These are phyloP conservation scores for Meloidogyne exigua DNA, from an alignment of 1,140 invertebrate species.

Conservation along the genomic window DNA sequence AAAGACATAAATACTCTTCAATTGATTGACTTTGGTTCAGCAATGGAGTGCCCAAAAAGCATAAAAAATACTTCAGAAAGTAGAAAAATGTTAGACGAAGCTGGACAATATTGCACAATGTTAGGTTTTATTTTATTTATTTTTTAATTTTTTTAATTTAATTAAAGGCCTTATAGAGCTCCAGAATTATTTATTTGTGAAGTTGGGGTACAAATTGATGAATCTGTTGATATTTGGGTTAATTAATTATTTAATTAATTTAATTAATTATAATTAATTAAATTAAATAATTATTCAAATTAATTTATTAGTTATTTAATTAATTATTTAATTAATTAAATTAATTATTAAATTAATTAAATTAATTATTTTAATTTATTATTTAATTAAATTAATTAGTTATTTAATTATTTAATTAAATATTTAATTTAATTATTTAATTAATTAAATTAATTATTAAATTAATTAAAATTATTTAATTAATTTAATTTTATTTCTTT, in stretches of 20 bases:
- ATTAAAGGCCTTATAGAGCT: conserved; percentile 32
- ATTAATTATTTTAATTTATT: no score
- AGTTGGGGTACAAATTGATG: conserved; percentile 25
- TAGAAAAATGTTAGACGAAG: conserved; percentile 36
- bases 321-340: no score
- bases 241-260: no score
- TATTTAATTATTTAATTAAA: neutral
- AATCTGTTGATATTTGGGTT: conserved; percentile 42
- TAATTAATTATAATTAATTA: no score
- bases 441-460: no score
- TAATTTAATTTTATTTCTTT: no score
- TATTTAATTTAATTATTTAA: neutral
- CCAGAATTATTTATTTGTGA: conserved; percentile 40
- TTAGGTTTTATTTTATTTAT: neutral
- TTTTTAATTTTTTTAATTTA: neutral
- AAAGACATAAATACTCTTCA: conserved; percentile 18
- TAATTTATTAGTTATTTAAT: no score
- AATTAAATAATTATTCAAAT: neutral
- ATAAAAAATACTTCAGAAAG: conserved; percentile 27
- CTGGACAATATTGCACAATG: conserved; percentile 40
- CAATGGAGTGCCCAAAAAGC: conserved; percentile 36
- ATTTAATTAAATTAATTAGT: no score
- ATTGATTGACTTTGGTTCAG: conserved; percentile 38
- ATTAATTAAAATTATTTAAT: no score
- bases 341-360: no score